A percentile compares a stretch with the other conserved stretches of the same genome.
phyloP scores from a whole-genome alignment of 2,888 invertebrate genomes.

The Strigamia maritima region DNA sequence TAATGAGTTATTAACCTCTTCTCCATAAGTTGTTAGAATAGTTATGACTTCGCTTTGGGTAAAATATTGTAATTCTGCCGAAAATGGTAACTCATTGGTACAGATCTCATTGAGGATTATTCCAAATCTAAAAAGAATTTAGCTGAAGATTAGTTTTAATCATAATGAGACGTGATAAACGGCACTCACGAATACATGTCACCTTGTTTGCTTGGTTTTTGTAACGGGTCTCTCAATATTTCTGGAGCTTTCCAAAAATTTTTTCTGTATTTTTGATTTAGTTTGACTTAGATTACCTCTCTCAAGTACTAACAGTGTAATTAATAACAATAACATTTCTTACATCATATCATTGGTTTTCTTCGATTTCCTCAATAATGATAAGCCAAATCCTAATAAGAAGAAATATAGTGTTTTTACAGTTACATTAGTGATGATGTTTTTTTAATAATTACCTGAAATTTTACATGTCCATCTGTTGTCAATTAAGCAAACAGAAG shows the following conservation, averaged over 20 bases:
- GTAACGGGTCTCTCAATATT: not conserved
- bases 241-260: constrained; percentile 5
- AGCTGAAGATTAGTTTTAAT: not conserved
- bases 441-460: constrained; percentile 22
- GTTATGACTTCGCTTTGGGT: not conserved
- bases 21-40: not conserved
- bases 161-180: not conserved
- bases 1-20: not conserved
- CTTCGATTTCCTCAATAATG: not conserved
- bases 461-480: constrained; percentile 35
- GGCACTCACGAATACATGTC: not conserved
- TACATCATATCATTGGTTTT: not conserved
- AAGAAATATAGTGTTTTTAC: not conserved
- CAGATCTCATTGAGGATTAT: constrained; percentile 28
- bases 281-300: not conserved
- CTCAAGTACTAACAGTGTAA: too few relatives aligned
- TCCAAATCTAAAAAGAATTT: not conserved
- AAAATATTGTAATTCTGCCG: constrained; percentile 13
- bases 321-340: not conserved
- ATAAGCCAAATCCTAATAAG: constrained; percentile 9
- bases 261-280: not conserved
- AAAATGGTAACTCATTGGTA: not conserved
- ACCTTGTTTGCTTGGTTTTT: constrained; percentile 5
- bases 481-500: constrained; percentile 3
- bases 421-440: not conserved